Evolutionary conservation across 1,140 invertebrate genomes (phyloP).

Genomic region (Drosophila mayri): DNA sequence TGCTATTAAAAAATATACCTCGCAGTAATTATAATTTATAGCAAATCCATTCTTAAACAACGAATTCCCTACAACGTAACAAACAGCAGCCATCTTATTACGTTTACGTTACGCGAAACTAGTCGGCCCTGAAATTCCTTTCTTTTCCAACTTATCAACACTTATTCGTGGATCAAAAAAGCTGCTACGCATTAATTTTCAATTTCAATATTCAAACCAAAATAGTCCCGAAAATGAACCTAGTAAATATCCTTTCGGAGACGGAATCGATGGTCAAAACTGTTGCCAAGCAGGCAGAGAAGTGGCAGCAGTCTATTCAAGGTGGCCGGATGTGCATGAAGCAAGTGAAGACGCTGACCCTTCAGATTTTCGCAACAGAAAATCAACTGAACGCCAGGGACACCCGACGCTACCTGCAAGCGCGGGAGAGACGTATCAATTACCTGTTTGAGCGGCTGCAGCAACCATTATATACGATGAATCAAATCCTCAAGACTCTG

Average conservation of each 20-base stretch:
- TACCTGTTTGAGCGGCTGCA: background rate
- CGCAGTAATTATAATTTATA: too few relatives aligned
- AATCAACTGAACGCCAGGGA: background rate
- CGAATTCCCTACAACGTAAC: background rate
- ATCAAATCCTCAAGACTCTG: conserved; percentile 1
- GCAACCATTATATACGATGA: background rate
- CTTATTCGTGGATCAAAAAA: background rate
- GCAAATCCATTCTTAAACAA: background rate
- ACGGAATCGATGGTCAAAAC: background rate
- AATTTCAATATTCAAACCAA: background rate
- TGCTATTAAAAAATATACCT: too few relatives aligned
- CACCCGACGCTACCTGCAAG: background rate
- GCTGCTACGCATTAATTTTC: background rate
- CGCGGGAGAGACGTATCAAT: background rate
- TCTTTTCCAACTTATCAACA: background rate
- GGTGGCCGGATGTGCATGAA: conserved; percentile 6
- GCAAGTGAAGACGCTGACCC: background rate
- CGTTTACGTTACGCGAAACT: background rate
- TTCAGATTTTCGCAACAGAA: conserved; percentile 12
- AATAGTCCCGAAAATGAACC: background rate
- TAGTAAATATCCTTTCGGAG: background rate
- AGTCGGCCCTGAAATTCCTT: background rate
- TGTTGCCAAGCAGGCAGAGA: background rate
- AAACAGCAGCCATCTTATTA: too few relatives aligned
- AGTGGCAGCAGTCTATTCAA: conserved; percentile 5